These are phyloP conservation scores for Neocrepidodera transversa DNA, from an alignment of 2,888 invertebrate species.

Conservation along the genomic window DNA sequence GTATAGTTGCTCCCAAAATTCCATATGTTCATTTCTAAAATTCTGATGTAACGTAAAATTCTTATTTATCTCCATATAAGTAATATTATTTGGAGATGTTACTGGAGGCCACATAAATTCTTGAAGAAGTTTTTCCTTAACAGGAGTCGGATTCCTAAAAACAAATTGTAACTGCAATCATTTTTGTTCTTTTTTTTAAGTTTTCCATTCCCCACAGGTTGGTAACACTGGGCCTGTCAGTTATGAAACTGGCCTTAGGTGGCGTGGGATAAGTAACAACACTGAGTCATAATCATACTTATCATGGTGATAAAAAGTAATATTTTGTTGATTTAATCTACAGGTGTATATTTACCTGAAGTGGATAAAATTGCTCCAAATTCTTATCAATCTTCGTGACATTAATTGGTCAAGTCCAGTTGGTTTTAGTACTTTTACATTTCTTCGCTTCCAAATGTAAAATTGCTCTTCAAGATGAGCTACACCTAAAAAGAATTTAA, in stretches of 20 bases:
- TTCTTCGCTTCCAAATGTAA: slow-evolving; percentile 33
- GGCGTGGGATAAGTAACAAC: no score
- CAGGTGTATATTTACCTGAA: slow-evolving; percentile 27
- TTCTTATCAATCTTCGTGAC: slow-evolving; percentile 19
- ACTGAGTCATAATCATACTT: no score
- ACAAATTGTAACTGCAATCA: neutral
- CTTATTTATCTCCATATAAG: slow-evolving; percentile 27
- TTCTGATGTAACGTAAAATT: slow-evolving; percentile 29
- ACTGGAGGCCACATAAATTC: slow-evolving; percentile 32
- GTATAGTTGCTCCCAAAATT: slow-evolving; percentile 32
- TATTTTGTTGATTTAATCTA: no score
- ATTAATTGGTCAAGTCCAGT: slow-evolving; percentile 25
- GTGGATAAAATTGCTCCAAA: slow-evolving; percentile 35
- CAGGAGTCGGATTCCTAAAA: slow-evolving; percentile 36
- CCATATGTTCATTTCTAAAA: slow-evolving; percentile 25
- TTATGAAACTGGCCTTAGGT: no score
- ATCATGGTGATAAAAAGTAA: no score
- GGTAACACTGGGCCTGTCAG: no score
- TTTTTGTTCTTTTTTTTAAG: neutral
- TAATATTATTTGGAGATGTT: slow-evolving; percentile 21
- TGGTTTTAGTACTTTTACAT: slow-evolving; percentile 6
- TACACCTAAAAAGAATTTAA: slow-evolving; percentile 37
- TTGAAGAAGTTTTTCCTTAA: slow-evolving; percentile 25
- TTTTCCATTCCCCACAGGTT: no score
- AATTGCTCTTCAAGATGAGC: slow-evolving; percentile 36